Percentiles rank a stretch among this genome's conserved stretches.
These are phyloP conservation scores for Hyposmocoma kahamanoa DNA, from an alignment of 1,140 invertebrate genomes.

Conservation along the genomic window DNA sequence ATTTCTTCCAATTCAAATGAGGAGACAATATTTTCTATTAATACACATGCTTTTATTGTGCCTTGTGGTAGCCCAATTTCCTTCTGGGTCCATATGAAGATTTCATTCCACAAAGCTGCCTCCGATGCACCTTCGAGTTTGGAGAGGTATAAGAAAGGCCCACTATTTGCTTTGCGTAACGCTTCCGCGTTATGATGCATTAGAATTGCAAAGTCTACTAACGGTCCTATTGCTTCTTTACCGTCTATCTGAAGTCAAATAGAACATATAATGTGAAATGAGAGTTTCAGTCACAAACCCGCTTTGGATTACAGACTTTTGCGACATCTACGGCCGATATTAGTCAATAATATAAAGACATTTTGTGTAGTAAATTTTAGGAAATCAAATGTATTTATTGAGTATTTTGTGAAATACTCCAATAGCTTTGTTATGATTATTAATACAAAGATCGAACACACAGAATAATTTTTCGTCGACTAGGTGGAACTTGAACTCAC, in stretches of 20 bases:
- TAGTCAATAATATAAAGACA: too few species aligned
- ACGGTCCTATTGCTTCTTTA: constrained; percentile 77
- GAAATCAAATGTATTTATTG: too few species aligned
- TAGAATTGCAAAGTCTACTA: constrained; percentile 81
- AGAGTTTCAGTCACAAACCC: too few species aligned
- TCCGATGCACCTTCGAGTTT: constrained; percentile 80
- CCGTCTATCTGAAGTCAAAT: constrained; percentile 78
- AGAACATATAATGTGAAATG: too few species aligned
- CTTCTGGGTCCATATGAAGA: constrained; percentile 80
- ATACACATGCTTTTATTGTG: constrained; percentile 81
- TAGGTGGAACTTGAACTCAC: too few species aligned
- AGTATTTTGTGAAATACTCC: too few species aligned
- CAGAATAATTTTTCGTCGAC: too few species aligned
- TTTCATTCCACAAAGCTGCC: constrained; percentile 82
- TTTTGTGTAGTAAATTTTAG: too few species aligned
- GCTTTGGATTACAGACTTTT: too few species aligned
- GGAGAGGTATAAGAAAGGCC: constrained; percentile 81
- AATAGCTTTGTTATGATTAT: too few species aligned
- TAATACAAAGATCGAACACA: too few species aligned
- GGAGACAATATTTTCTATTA: constrained; percentile 83
- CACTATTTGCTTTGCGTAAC: constrained; percentile 72
- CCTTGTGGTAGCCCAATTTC: constrained; percentile 74
- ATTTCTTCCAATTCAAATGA: constrained; percentile 83
- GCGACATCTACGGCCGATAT: too few species aligned
- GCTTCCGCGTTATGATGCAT: constrained; percentile 78